Percentiles rank a stretch among this genome's conserved stretches.
Conservation (phyloP, 1,140 invertebrate genomes). For the Hyles vespertilio region DNA sequence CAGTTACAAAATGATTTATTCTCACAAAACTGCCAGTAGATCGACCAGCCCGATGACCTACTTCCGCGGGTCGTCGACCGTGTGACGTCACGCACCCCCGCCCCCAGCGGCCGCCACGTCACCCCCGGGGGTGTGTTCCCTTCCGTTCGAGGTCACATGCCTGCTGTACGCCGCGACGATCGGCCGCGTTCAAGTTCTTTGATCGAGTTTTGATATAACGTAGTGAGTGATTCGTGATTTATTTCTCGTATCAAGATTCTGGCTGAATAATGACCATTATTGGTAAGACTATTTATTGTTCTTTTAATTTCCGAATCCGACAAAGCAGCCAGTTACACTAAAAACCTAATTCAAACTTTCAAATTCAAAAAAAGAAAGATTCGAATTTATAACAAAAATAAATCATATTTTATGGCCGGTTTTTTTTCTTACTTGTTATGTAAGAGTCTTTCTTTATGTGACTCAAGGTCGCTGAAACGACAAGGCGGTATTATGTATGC, state of each 20-base stretch:
- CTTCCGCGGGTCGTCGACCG: conserved; percentile 60
- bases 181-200: conserved; percentile 26
- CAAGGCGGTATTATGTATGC: conserved; percentile 12
- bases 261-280: too few species aligned
- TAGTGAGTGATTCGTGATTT: background rate
- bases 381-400: too few species aligned
- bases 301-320: too few species aligned
- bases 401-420: background rate
- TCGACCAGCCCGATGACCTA: conserved; percentile 59
- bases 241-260: background rate
- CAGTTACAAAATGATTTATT: conserved; percentile 26
- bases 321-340: too few species aligned
- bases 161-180: conserved; percentile 26
- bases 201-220: background rate
- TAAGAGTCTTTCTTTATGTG: conserved; percentile 19
- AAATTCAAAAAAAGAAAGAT: too few species aligned
- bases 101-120: conserved; percentile 29
- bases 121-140: conserved; percentile 47
- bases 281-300: too few species aligned
- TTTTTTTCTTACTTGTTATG: conserved; percentile 18
- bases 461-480: conserved; percentile 16
- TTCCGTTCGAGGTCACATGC: conserved; percentile 56
- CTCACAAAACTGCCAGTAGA: conserved; percentile 21
- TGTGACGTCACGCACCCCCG: conserved; percentile 59
- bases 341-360: too few species aligned